These are phyloP conservation scores for Ibidorhyncha struthersii DNA, from an alignment of 2,113 vertebrate genomes.

Conservation along the genomic window DNA sequence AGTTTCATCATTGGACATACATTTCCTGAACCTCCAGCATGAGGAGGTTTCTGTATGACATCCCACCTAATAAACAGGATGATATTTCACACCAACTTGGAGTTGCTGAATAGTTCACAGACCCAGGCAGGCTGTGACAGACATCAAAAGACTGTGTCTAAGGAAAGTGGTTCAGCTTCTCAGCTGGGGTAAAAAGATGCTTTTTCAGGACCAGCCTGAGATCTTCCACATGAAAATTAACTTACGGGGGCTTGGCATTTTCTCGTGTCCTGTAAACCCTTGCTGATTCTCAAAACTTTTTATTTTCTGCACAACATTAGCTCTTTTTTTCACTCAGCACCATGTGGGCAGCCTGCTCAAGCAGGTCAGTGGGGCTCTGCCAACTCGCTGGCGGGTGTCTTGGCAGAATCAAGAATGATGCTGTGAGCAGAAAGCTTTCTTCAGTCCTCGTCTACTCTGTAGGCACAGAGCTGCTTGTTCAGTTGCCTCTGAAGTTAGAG, in stretches of 20 bases:
- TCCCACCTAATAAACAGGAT: not conserved
- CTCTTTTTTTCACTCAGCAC: not conserved
- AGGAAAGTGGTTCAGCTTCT: not conserved
- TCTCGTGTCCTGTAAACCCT: not conserved
- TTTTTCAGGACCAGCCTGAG: not conserved
- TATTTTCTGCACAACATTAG: not conserved
- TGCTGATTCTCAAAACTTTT: not conserved
- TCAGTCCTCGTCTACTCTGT: not conserved
- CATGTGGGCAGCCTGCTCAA: not conserved
- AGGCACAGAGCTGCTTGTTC: not conserved
- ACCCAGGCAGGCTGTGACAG: not conserved
- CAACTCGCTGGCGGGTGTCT: accelerated
- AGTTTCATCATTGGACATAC: not conserved
- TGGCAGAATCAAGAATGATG: not conserved
- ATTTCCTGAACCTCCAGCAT: not conserved
- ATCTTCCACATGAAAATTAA: not conserved
- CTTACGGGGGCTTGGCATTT: not conserved
- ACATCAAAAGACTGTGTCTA: not conserved
- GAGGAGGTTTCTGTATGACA: not conserved
- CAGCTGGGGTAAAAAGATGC: not conserved
- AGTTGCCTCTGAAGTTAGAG: not conserved
- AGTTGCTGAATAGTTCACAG: not conserved
- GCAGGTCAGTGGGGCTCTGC: not conserved
- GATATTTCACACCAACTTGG: not conserved
- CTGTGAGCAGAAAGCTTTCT: not conserved